A percentile compares a stretch with the other conserved stretches of the same genome.
These are phyloP conservation scores for Riptortus pedestris DNA, from an alignment of 1,140 invertebrate species.

Conservation along the genomic window DNA sequence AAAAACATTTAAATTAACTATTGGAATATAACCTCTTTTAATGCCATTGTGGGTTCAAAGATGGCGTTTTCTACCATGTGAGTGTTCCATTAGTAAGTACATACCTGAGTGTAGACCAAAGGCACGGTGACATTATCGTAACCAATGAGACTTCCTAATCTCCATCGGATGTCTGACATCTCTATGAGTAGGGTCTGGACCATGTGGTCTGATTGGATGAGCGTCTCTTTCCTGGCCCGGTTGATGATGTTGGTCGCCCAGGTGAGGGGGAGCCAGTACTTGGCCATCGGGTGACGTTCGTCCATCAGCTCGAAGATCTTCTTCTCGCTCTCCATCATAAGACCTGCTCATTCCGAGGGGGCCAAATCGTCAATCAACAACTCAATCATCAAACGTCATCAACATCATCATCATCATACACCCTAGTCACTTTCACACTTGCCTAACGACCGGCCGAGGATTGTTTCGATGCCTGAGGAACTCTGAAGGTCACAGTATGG, in stretches of 20 bases:
- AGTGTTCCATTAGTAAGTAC: too few relatives aligned
- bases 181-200: constrained; percentile 74
- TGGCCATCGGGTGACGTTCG: constrained; percentile 70
- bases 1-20: too few relatives aligned
- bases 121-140: constrained; percentile 97
- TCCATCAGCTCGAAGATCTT: constrained; percentile 83
- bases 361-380: not conserved
- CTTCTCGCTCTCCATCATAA: constrained; percentile 82
- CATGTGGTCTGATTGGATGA: constrained; percentile 74
- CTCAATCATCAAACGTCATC: not conserved
- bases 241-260: constrained; percentile 87
- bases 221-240: constrained; percentile 63
- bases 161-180: constrained; percentile 67
- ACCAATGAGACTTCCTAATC: constrained; percentile 68
- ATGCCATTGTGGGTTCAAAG: too few relatives aligned
- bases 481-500: too few relatives aligned
- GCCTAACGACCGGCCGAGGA: too few relatives aligned
- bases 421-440: too few relatives aligned
- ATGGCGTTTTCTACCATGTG: too few relatives aligned
- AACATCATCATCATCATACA: too few relatives aligned
- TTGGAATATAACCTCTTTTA: too few relatives aligned
- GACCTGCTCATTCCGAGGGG: constrained; percentile 47
- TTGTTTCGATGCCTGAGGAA: too few relatives aligned
- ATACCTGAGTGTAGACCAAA: constrained; percentile 93
- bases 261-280: constrained; percentile 85